Evolutionary conservation across 2,888 invertebrate genomes (phyloP).

Genomic region (Agelastica alni): DNA sequence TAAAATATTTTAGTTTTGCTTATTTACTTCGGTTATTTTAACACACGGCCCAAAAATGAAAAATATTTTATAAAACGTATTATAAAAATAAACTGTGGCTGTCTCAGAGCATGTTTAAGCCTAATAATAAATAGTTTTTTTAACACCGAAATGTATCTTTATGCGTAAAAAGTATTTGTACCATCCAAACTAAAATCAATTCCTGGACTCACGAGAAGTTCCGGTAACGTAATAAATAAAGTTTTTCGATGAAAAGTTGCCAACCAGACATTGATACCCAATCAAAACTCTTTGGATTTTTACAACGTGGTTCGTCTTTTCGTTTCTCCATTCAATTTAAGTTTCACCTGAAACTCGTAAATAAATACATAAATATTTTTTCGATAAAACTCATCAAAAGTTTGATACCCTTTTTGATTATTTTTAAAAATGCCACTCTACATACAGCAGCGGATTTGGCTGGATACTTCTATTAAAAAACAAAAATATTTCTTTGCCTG

Average conservation of each 20-base stretch:
- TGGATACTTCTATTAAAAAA: too few relatives aligned
- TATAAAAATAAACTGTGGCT: too few relatives aligned
- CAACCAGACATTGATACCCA: slow-evolving; percentile 35
- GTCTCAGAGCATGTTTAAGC: too few relatives aligned
- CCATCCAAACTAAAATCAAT: slow-evolving; percentile 3
- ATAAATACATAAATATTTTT: slow-evolving; percentile 21
- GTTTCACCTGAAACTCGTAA: slow-evolving; percentile 18
- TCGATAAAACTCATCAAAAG: slow-evolving; percentile 5
- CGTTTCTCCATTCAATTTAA: slow-evolving; percentile 11
- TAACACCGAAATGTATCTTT: background rate
- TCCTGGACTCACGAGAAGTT: slow-evolving; percentile 10
- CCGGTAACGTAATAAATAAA: slow-evolving; percentile 25
- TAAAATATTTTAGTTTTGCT: too few relatives aligned
- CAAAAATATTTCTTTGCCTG: too few relatives aligned
- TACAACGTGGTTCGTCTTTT: slow-evolving; percentile 4
- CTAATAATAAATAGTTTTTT: too few relatives aligned
- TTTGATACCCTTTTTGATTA: slow-evolving; percentile 1
- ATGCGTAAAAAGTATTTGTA: slow-evolving; percentile 1
- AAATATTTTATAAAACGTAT: too few relatives aligned
- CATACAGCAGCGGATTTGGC: too few relatives aligned
- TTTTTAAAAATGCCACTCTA: too few relatives aligned
- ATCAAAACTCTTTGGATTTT: slow-evolving; percentile 36
- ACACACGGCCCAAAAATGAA: too few relatives aligned
- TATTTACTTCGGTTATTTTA: too few relatives aligned
- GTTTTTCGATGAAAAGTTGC: slow-evolving; percentile 33